Evolutionary conservation across 1,140 invertebrate species (phyloP), one percentile per base, ranked within the genome.

Genomic region (Bombus polaris): DNA sequence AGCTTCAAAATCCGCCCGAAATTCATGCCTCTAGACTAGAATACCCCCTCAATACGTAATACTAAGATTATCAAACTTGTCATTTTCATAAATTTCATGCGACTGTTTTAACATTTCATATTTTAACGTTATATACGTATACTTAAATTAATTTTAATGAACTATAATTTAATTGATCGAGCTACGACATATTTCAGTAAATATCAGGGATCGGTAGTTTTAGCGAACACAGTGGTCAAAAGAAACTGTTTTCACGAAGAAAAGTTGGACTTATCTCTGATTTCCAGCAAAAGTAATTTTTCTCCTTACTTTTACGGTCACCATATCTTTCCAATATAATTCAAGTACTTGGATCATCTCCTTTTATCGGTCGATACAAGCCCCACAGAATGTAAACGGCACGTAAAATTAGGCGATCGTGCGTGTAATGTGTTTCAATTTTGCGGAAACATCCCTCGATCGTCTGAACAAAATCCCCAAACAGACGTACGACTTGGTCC

Each of bases 361-460:
- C 15, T 32, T 39, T 70, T 44, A 65, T 68, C 13, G 25, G 5
- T 25, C 66, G 13, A 35, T 1, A 47, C 10, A 44, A 57, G 47
- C 10, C 25, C 32, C n/a, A 1, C 37, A 42, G 66, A 70, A 71
- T 66, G 35, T 39, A 42, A 81, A 57, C 44, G 68, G 53, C 53
- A 59, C 57, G n/a, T 84, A 44, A 84, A 84, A 84, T 78, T 70
- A 59, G 74, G 39, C 32, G 82, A 70, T 44, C 53, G 47, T 53
- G 75, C 39, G 74, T 84, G 65, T 44, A 78, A 78, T 75, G 78
- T 59, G 39, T 71, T 44, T 66, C 82, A 84, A 71, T 84, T 84
- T 71, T 44, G 70, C 42, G 39, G 39, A 74, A 82, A 82, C 57
- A 74, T 15, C n/a, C 37, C 74, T 68, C 15, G n/a, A 59, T 71